Evolutionary conservation across 2,888 invertebrate genomes (phyloP).

Genomic region (Schizaphis graminum): DNA sequence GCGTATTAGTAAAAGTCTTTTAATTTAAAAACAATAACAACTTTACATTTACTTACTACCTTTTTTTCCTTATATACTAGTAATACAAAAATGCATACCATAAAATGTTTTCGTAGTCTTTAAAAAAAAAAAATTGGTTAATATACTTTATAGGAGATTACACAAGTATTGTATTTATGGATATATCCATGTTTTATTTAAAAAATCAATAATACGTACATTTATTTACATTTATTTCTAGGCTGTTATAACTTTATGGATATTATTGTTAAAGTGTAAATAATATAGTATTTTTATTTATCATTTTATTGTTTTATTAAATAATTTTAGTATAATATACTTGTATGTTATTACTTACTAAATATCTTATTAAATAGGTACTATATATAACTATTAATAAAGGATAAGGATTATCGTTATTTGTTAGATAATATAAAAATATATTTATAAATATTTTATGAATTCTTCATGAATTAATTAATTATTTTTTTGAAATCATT

Average conservation of each 20-base stretch:
- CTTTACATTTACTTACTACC: conserved; percentile 13
- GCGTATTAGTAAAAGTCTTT: not conserved
- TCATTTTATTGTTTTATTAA: not conserved
- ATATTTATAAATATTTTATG: not conserved
- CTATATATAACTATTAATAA: not conserved
- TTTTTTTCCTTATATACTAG: not conserved
- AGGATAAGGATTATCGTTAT: not conserved
- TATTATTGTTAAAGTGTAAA: no score
- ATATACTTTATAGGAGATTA: not conserved
- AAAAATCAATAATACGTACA: not conserved
- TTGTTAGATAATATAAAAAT: not conserved
- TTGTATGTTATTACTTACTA: not conserved
- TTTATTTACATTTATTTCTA: not conserved
- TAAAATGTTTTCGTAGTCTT: not conserved
- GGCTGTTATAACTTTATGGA: not conserved
- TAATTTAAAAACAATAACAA: not conserved
- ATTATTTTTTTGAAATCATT: not conserved
- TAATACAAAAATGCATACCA: not conserved
- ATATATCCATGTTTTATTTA: not conserved
- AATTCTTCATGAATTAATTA: not conserved
- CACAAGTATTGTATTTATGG: no score
- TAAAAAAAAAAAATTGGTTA: not conserved
- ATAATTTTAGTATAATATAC: not conserved
- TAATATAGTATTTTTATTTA: not conserved
- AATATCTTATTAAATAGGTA: not conserved